Evolutionary conservation across 2,888 invertebrate genomes (phyloP), one percentile per base, ranked within the genome.

Genomic region (Megastigmus dorsalis): DNA sequence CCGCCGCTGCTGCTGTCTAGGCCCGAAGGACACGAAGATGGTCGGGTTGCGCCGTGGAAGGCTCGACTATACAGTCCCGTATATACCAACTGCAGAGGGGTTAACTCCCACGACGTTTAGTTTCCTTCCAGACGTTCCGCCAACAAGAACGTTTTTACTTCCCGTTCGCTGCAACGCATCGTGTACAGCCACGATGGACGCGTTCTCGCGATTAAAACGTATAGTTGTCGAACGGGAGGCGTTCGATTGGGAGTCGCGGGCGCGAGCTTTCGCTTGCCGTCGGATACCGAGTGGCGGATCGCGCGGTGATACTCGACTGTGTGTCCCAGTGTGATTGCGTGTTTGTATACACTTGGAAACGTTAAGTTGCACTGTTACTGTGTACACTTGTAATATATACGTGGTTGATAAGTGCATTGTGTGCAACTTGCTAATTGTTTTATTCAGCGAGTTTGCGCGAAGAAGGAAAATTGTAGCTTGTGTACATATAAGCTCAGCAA

Each of bases 81-180:
- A n/a, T n/a, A n/a, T n/a, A 60, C 65, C 50, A 41, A 62, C 76
- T 65, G 69, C 65, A 59, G 75, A 65, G 57, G 65, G 77, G 76
- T 80, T 80, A 81, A 75, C 75, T 65, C 66, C 55, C 48, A 63
- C 62, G 75, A 54, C 18, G 59, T 43, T 54, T 60, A 77, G 57
- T 63, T 60, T 62, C 50, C 43, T 59, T 57, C 79, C 66, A 78
- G 76, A 77, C 74, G 66, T 65, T 67, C 71, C 48, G 55, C 60
- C 54, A 67, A 60, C 52, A 69, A 60, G 45, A 75, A n/a, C 36
- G 55, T 13, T 26, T 20, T 13, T 7, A 20, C 38, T 20, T 48
- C 26, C 23, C 55, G 41, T 15, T 20, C 26, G 38, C 5, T 28
- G 10, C 5, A 43, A 15, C 38, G 48, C 28, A 26, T 28, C n/a